These are phyloP conservation scores for Eonycteris spelaea DNA, from an alignment of 2,113 vertebrate genomes.

Conservation along the genomic window DNA sequence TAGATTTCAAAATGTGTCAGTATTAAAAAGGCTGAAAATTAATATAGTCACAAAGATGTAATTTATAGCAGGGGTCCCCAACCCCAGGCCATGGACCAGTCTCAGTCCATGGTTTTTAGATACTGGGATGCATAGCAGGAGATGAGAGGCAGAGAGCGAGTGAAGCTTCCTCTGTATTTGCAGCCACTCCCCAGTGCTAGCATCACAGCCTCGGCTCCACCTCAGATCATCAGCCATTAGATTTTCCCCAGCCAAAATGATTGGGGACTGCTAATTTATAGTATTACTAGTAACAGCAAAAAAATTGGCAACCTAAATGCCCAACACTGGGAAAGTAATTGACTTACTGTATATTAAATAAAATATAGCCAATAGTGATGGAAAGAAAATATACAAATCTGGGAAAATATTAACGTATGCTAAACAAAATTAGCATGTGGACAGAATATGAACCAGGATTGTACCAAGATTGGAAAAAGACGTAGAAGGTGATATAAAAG, in stretches of 20 bases:
- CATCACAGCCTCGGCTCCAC: too few relatives aligned
- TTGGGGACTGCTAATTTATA: neutral
- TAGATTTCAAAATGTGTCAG: neutral
- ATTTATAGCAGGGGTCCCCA: neutral
- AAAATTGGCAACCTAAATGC: neutral
- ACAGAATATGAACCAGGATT: neutral
- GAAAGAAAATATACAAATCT: neutral
- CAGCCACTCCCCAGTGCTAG: too few relatives aligned
- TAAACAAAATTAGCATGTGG: neutral
- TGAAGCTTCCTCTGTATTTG: too few relatives aligned
- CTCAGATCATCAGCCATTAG: too few relatives aligned
- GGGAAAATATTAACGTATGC: neutral
- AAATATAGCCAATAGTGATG: neutral
- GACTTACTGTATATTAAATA: neutral
- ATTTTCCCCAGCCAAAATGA: too few relatives aligned
- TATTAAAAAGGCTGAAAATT: constrained; percentile 2
- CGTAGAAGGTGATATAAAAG: neutral
- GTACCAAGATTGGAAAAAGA: neutral
- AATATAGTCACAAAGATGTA: neutral
- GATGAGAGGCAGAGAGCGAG: too few relatives aligned
- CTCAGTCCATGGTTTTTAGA: too few relatives aligned
- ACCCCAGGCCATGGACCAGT: too few relatives aligned
- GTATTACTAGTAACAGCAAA: neutral
- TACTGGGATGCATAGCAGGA: too few relatives aligned
- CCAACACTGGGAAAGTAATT: neutral